phyloP scores from a whole-genome alignment of 2,113 vertebrate species.

The Rhinogobius similis region DNA sequence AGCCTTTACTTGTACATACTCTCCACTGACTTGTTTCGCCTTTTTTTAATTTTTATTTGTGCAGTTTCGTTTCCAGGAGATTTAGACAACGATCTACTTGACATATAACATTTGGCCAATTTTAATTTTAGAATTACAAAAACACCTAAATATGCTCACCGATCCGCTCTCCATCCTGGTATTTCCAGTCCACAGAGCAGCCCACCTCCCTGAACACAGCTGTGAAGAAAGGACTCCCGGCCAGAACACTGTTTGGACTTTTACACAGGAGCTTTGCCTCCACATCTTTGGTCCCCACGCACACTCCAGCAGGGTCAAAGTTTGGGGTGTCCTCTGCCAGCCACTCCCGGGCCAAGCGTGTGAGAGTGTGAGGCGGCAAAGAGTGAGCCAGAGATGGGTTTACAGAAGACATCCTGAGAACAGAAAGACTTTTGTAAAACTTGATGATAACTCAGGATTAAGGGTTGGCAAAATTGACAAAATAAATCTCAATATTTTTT shows the following conservation, averaged over 20 bases:
- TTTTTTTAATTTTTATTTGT: too few species aligned
- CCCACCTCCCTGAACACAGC: slow-evolving; percentile 80
- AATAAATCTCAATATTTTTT: too few species aligned
- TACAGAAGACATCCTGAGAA: slow-evolving; percentile 40
- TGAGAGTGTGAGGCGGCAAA: slow-evolving; percentile 71
- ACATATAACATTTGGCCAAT: too few species aligned
- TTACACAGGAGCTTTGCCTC: slow-evolving; percentile 78
- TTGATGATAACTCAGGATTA: not conserved
- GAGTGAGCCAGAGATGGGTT: slow-evolving; percentile 33
- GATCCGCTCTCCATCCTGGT: slow-evolving; percentile 70
- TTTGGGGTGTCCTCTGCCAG: slow-evolving; percentile 82
- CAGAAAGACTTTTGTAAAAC: not conserved
- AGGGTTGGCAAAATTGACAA: too few species aligned
- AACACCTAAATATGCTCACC: slow-evolving; percentile 43
- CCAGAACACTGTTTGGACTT: slow-evolving; percentile 75
- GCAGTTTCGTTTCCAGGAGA: too few species aligned
- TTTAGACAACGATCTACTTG: too few species aligned
- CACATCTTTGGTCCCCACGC: slow-evolving; percentile 67
- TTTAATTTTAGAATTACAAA: too few species aligned
- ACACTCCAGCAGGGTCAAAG: slow-evolving; percentile 77
- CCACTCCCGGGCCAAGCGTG: slow-evolving; percentile 78
- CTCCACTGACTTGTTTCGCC: too few species aligned
- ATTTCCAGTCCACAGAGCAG: slow-evolving; percentile 81
- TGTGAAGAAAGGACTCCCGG: slow-evolving; percentile 83
- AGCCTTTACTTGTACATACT: too few species aligned